Evolutionary conservation across 2,797 vertebrate species (phyloP).

Genomic region (Falco rusticolus): DNA sequence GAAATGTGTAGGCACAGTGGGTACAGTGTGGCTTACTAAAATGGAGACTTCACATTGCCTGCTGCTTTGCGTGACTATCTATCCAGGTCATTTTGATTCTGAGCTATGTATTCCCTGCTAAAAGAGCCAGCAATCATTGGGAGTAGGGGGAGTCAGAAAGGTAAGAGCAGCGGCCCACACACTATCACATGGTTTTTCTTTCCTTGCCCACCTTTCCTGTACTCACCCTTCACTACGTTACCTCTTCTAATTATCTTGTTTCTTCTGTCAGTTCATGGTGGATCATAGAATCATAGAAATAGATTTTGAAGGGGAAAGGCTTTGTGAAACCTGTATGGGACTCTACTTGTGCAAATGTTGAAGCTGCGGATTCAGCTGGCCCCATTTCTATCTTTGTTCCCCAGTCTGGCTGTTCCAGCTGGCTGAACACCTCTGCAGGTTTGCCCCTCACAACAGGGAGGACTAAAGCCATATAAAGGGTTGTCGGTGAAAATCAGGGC

Average conservation of each 20-base stretch:
- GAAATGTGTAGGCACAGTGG: neutral
- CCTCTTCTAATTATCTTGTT: neutral
- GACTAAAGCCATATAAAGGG: neutral
- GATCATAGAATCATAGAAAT: neutral
- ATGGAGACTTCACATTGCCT: neutral
- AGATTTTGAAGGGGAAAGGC: neutral
- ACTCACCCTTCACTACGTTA: neutral
- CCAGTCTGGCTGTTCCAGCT: neutral
- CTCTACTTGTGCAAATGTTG: neutral
- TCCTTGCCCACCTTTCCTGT: neutral
- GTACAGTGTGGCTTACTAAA: slow-evolving; percentile 28
- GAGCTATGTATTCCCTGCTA: neutral
- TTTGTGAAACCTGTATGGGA: neutral
- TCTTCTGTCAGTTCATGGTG: neutral
- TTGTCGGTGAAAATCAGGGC: neutral
- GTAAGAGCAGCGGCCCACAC: neutral
- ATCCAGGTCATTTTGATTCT: slow-evolving; percentile 49
- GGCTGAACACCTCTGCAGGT: neutral
- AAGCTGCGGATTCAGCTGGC: neutral
- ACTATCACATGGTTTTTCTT: neutral
- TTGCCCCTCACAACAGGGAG: neutral
- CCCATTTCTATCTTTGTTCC: neutral
- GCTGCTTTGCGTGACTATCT: neutral
- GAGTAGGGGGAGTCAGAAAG: neutral
- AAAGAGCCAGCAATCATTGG: neutral